These are phyloP conservation scores for Cheilosia urbana DNA, from an alignment of 2,888 invertebrate genomes.

Conservation along the genomic window DNA sequence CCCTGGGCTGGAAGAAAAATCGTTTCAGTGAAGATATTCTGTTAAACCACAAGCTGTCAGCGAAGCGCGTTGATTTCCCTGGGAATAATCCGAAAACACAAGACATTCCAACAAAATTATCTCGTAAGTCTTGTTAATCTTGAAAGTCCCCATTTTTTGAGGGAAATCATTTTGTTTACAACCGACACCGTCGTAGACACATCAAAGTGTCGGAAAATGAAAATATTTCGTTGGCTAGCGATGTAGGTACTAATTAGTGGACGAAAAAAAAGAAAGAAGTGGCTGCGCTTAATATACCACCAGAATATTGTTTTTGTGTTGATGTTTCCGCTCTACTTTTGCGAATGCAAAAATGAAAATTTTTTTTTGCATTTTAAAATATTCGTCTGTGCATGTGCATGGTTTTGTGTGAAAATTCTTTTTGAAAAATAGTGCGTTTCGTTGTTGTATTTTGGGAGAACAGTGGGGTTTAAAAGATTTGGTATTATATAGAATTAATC, in stretches of 20 bases:
- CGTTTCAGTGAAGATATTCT: slow-evolving; percentile 20
- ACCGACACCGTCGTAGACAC: neutral
- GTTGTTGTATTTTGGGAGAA: neutral
- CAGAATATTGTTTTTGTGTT: slow-evolving; percentile 20
- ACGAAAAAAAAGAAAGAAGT: slow-evolving; percentile 18
- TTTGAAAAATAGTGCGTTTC: slow-evolving; percentile 6
- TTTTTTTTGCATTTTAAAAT: slow-evolving; percentile 6
- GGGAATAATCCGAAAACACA: slow-evolving; percentile 12
- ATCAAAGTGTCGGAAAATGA: slow-evolving; percentile 49
- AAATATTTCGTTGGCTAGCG: slow-evolving; percentile 37
- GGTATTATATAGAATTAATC: too few relatives aligned
- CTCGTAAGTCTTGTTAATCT: slow-evolving; percentile 41
- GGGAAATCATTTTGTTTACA: neutral
- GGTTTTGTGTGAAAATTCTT: slow-evolving; percentile 7
- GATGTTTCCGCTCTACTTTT: slow-evolving; percentile 67
- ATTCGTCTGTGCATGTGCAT: neutral
- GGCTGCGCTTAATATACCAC: slow-evolving; percentile 28
- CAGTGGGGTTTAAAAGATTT: neutral
- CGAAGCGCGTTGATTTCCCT: slow-evolving; percentile 19
- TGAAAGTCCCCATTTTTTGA: slow-evolving; percentile 24
- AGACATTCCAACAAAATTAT: slow-evolving; percentile 30
- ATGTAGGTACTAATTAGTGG: slow-evolving; percentile 47
- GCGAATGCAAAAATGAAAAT: slow-evolving; percentile 43
- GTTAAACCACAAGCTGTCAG: slow-evolving; percentile 22
- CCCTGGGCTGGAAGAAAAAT: slow-evolving; percentile 4